A percentile compares a stretch with the other conserved stretches of the same genome.
These are phyloP conservation scores for Siniperca chuatsi DNA, from an alignment of 2,113 vertebrate genomes.

Conservation along the genomic window DNA sequence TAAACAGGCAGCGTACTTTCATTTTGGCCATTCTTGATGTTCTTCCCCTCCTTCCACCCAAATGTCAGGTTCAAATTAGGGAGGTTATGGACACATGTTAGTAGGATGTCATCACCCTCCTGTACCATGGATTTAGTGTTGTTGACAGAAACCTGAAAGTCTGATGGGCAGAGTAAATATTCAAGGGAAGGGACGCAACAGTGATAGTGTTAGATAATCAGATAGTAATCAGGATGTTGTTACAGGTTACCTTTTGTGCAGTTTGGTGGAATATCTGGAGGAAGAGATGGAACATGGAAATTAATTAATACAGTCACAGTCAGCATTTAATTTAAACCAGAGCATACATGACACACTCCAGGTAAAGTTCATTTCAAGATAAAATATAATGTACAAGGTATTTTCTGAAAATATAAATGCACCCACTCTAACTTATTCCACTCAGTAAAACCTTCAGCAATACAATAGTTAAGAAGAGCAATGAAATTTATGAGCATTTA, in stretches of 20 bases:
- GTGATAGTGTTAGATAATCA: conserved; percentile 3
- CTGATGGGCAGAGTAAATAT: conserved; percentile 41
- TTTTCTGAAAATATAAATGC: background rate
- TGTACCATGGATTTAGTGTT: fast-evolving
- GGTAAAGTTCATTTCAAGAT: background rate
- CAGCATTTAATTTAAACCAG: background rate
- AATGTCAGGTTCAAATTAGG: background rate
- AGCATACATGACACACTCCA: background rate
- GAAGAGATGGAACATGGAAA: background rate
- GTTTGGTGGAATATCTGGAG: background rate
- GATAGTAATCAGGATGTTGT: background rate
- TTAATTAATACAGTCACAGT: background rate
- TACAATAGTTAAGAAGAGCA: background rate
- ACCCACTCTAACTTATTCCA: background rate
- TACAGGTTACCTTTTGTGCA: conserved; percentile 52
- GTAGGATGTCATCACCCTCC: fast-evolving
- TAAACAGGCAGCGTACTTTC: background rate
- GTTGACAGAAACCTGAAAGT: conserved; percentile 26
- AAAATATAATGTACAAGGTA: background rate
- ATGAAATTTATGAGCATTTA: background rate
- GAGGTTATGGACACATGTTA: conserved; percentile 58
- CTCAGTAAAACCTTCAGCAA: background rate
- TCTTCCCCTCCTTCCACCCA: background rate
- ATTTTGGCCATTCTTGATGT: fast-evolving
- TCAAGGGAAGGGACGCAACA: background rate